These are phyloP conservation scores for Atherix ibis DNA, from an alignment of 2,888 invertebrate species.

Conservation along the genomic window DNA sequence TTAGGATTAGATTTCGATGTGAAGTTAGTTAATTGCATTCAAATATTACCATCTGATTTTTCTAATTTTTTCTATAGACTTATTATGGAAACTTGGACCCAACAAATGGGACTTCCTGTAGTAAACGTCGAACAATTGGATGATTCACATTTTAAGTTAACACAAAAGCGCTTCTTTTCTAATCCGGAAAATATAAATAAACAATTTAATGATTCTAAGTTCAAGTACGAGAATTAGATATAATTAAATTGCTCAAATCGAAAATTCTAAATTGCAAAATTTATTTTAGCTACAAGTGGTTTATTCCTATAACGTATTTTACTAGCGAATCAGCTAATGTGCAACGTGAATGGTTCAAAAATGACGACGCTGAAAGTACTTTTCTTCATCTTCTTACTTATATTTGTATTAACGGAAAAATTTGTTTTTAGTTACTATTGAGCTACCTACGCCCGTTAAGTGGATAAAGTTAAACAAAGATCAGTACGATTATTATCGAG, in stretches of 20 bases:
- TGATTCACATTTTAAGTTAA: constrained; percentile 40
- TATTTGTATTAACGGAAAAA: no score
- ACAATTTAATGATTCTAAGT: constrained; percentile 34
- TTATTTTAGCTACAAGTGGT: constrained; percentile 59
- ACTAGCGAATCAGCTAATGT: constrained; percentile 35
- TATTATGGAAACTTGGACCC: constrained; percentile 79
- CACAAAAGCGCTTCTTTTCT: constrained; percentile 59
- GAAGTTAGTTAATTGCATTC: constrained; percentile 18
- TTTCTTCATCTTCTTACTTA: no score
- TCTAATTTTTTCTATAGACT: constrained; percentile 24
- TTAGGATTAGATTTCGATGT: constrained; percentile 38
- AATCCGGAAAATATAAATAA: constrained; percentile 43
- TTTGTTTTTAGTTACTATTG: constrained; percentile 8
- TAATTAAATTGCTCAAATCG: no score
- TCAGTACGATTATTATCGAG: constrained; percentile 77
- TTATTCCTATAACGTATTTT: constrained; percentile 63
- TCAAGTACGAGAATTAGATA: no score
- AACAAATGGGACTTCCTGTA: constrained; percentile 77
- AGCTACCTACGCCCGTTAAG: constrained; percentile 20
- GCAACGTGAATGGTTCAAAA: constrained; percentile 26
- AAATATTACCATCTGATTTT: not conserved
- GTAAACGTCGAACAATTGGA: constrained; percentile 40
- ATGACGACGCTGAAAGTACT: constrained; percentile 26
- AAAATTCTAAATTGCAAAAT: constrained; percentile 1
- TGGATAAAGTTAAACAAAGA: constrained; percentile 78